Percentiles rank a stretch among this genome's conserved stretches.
Evolutionary conservation across 2,797 vertebrate species (phyloP).

Genomic region (Rhodeus uyekii): DNA sequence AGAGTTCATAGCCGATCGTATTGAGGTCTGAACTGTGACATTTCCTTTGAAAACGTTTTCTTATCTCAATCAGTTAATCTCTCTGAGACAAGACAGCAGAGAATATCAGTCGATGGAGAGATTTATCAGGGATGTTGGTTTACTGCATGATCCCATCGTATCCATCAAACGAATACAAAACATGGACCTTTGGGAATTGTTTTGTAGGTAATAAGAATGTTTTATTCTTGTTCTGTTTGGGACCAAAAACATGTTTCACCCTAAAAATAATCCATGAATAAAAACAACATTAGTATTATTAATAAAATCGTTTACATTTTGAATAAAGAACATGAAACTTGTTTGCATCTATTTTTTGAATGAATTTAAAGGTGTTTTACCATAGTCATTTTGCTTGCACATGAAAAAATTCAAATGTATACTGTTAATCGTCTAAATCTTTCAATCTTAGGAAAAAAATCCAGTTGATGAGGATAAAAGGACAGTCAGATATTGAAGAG

Average conservation of each 20-base stretch:
- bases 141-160: slow-evolving; percentile 68
- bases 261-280: background rate
- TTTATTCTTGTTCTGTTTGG: fast-evolving
- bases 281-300: no score
- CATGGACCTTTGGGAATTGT: slow-evolving; percentile 87
- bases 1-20: background rate
- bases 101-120: slow-evolving; percentile 79
- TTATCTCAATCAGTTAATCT: slow-evolving; percentile 73
- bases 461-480: slow-evolving; percentile 82
- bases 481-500: slow-evolving; percentile 76
- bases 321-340: no score
- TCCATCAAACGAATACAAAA: slow-evolving; percentile 88
- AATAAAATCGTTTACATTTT: no score
- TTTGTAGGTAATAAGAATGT: slow-evolving; percentile 77
- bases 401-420: background rate
- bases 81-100: slow-evolving; percentile 72
- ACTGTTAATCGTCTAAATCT: background rate
- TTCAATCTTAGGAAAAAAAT: slow-evolving; percentile 80
- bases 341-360: no score
- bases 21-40: background rate
- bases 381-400: background rate
- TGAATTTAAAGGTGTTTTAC: no score
- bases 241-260: background rate
- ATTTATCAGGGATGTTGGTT: slow-evolving; percentile 76
- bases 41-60: background rate